These are phyloP conservation scores for Cacoxenus indagator DNA, from an alignment of 2,888 invertebrate genomes.

Conservation along the genomic window DNA sequence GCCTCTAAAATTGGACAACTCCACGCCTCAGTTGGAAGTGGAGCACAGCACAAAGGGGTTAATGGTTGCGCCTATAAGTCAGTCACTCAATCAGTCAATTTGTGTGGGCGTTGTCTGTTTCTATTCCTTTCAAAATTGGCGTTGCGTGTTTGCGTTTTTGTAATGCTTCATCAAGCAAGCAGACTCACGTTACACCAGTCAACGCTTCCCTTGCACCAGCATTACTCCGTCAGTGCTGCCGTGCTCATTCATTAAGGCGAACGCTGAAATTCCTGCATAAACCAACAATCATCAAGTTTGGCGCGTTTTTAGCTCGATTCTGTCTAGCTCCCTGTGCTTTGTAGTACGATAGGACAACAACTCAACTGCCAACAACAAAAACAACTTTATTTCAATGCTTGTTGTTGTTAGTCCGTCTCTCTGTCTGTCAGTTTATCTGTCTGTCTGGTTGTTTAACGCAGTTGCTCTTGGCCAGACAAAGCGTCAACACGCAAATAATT, in stretches of 20 bases:
- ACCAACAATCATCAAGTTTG: conserved; percentile 49
- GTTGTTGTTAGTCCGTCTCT: background rate
- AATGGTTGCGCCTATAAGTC: too few relatives aligned
- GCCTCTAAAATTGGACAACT: too few relatives aligned
- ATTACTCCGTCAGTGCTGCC: too few relatives aligned
- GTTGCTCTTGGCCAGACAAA: conserved; percentile 1
- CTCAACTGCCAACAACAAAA: background rate
- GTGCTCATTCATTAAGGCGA: conserved; percentile 5
- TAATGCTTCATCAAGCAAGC: conserved; percentile 10
- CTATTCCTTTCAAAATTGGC: too few relatives aligned
- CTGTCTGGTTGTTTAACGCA: too few relatives aligned
- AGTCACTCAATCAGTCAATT: too few relatives aligned
- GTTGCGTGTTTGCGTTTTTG: conserved; percentile 18
- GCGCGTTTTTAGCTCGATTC: background rate
- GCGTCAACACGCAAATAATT: conserved; percentile 18
- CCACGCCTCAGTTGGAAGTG: too few relatives aligned
- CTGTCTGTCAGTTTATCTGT: background rate
- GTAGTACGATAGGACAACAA: background rate
- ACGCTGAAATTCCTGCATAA: conserved; percentile 38
- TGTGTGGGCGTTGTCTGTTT: too few relatives aligned
- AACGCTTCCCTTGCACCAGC: too few relatives aligned
- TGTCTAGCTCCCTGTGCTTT: background rate
- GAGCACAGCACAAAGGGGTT: too few relatives aligned
- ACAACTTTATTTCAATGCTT: background rate
- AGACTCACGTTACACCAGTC: background rate